Evolutionary conservation across 2,888 invertebrate genomes (phyloP), one percentile per base, ranked within the genome.

Genomic region (Axea sp.): DNA sequence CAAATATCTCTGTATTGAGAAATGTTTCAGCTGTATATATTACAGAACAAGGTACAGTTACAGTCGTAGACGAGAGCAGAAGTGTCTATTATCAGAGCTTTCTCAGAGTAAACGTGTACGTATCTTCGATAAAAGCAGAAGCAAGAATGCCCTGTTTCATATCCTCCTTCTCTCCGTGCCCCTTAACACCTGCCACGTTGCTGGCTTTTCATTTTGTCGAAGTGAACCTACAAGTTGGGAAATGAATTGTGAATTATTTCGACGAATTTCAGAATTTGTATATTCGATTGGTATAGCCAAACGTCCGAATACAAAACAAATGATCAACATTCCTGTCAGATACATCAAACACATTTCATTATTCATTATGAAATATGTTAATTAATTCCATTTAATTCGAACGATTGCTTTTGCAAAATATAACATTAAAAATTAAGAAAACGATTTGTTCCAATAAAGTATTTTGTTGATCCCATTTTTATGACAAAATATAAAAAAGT

Each of bases 21-120:
- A 35, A 41, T 65, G 43, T 65, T 65, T 53, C 64, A 30, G 45
- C 51, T 41, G 15, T 53, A 49, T 45, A 37, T 45, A 64, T 62
- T 43, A 45, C 53, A 47, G 24, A 14, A 37, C 37, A 45, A 65
- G 28, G 55, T 65, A 65, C 24, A 55, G 65, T 65, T 55, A 55
- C 47, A 65, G 47, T 22, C 39, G 35, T 43, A 41, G 39, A 39
- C 51, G 15, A 14, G 53, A 11, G 31, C 9, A 55, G 37, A 55
- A 67, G 47, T 57, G 49, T 55, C 67, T 47, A 67, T 57, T 67
- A 67, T 67, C 67, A 67, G 39, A 67, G 67, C 67, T 55, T 45
- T 55, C 53, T 14, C 24, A 5, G 33, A 19, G 33, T 33, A 53
- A 64, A 64, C 47, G 64, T 53, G 64, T 53, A 51, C 26, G 53